Percentiles rank a stretch among this genome's conserved stretches.
Evolutionary conservation across 2,113 vertebrate species (phyloP).

Genomic region (Petromus typicus): DNA sequence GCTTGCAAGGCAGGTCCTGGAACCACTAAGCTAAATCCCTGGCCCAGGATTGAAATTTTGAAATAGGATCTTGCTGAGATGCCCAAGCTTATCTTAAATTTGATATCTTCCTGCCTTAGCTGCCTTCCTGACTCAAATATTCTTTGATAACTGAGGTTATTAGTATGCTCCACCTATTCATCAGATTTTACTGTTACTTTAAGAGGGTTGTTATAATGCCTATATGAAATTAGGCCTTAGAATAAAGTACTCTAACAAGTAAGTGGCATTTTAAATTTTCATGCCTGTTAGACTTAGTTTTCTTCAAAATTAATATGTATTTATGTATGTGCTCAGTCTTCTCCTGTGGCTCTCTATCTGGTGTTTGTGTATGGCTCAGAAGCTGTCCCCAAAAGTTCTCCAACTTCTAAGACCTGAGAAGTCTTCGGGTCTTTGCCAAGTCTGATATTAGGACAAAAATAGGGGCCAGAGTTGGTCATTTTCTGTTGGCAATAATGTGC

Average conservation of each 20-base stretch:
- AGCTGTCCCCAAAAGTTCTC: not conserved
- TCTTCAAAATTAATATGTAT: not conserved
- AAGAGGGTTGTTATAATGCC: not conserved
- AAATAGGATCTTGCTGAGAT: not conserved
- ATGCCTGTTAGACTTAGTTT: not conserved
- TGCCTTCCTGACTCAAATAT: not conserved
- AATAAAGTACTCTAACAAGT: not conserved
- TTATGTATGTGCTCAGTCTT: not conserved
- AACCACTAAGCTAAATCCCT: too few relatives aligned
- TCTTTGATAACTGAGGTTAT: not conserved
- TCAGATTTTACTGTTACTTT: not conserved
- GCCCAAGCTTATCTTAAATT: not conserved
- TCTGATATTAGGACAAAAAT: not conserved
- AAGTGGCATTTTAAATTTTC: not conserved
- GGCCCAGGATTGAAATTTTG: not conserved
- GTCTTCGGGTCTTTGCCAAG: not conserved
- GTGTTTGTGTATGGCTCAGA: conserved; percentile 39
- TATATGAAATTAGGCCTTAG: not conserved
- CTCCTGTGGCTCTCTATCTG: not conserved
- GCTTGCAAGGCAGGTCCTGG: too few relatives aligned
- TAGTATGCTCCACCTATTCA: not conserved
- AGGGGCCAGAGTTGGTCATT: not conserved
- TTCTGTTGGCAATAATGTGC: not conserved
- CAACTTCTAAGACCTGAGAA: too few relatives aligned
- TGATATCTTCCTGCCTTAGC: not conserved